Evolutionary conservation across 2,888 invertebrate genomes (phyloP).

Genomic region (Gymnocheta viridis): DNA sequence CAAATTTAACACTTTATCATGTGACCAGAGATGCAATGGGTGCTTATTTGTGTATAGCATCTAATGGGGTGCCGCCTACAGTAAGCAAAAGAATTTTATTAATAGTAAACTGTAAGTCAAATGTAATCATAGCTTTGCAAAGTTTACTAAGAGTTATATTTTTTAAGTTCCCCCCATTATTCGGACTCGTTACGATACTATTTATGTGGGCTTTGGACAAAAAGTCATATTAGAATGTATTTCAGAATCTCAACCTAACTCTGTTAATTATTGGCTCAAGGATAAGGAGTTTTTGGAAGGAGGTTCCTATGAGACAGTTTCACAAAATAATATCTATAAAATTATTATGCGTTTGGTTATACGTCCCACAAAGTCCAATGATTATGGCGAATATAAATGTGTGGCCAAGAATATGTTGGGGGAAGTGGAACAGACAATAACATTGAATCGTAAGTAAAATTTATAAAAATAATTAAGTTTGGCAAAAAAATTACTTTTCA

Average conservation of each 20-base stretch:
- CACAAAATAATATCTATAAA: slow-evolving; percentile 89
- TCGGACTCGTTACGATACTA: slow-evolving; percentile 79
- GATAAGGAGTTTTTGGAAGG: slow-evolving; percentile 80
- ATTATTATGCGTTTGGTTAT: slow-evolving; percentile 89
- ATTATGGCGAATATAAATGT: slow-evolving; percentile 91
- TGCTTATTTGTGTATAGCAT: slow-evolving; percentile 81
- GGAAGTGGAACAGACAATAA: slow-evolving; percentile 82
- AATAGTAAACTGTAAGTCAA: slow-evolving; percentile 80
- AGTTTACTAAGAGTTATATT: background rate
- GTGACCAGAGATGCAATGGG: slow-evolving; percentile 79
- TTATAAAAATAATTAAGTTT: too few relatives aligned
- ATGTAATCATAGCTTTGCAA: background rate
- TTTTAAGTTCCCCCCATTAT: slow-evolving; percentile 80
- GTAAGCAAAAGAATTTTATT: slow-evolving; percentile 81
- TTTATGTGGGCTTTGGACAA: slow-evolving; percentile 79
- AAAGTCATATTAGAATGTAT: slow-evolving; percentile 80
- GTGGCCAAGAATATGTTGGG: slow-evolving; percentile 91
- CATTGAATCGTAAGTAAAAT: slow-evolving; percentile 76
- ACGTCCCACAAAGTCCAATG: slow-evolving; percentile 85
- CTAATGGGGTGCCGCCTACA: slow-evolving; percentile 82
- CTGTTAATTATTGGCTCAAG: slow-evolving; percentile 81
- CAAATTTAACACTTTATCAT: slow-evolving; percentile 78
- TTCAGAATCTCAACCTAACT: slow-evolving; percentile 80
- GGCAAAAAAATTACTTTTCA: too few relatives aligned
- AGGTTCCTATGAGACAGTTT: slow-evolving; percentile 82